Evolutionary conservation across 2,797 vertebrate genomes (phyloP).

Genomic region (Xenops minutus): DNA sequence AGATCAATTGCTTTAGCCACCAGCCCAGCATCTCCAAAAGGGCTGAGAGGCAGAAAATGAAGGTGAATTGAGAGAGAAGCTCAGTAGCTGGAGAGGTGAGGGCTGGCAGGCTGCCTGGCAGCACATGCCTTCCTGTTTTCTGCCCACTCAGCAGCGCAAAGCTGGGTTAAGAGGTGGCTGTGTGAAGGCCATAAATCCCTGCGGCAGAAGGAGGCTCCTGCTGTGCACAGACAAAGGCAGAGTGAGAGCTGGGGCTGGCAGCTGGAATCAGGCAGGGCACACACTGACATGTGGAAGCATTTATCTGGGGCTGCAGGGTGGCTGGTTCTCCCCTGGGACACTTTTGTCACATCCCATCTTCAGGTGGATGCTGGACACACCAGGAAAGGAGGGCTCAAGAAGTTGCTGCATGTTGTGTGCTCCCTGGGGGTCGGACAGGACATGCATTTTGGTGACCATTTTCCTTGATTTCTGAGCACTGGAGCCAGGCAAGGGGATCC

Average conservation of each 20-base stretch:
- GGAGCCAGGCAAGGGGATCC: neutral
- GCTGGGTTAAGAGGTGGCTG: neutral
- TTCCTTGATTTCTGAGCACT: neutral
- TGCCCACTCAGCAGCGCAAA: neutral
- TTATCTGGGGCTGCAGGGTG: neutral
- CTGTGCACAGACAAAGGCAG: neutral
- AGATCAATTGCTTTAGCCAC: neutral
- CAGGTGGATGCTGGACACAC: neutral
- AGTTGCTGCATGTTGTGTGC: neutral
- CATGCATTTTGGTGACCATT: neutral
- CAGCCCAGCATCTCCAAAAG: neutral
- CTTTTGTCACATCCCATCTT: neutral
- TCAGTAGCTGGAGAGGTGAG: neutral
- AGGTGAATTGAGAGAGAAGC: neutral
- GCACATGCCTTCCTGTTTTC: neutral
- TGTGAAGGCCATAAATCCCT: neutral
- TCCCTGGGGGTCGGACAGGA: neutral
- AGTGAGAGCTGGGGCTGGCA: neutral
- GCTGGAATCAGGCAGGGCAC: neutral
- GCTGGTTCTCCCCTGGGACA: neutral
- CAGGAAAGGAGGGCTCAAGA: neutral
- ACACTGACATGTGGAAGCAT: neutral
- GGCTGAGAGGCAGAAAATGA: neutral
- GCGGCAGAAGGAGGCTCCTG: neutral
- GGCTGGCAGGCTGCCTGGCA: neutral